Conservation (phyloP, 1,140 invertebrate species). For the Drosophila equinoxialis region DNA sequence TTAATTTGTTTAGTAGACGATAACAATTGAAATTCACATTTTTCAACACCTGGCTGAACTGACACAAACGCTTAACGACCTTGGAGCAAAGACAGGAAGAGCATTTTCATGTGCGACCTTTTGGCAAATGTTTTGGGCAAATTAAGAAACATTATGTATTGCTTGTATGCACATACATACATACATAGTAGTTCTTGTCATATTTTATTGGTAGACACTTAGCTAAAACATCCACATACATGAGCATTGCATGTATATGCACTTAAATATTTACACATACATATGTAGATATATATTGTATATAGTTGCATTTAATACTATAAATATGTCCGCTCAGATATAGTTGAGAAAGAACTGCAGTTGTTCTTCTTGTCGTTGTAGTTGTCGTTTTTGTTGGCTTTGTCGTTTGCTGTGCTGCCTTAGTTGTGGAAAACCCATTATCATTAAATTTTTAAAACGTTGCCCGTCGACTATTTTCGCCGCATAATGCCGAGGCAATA, state of each 20-base stretch:
- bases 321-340: constrained; percentile 7
- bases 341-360: constrained; percentile 37
- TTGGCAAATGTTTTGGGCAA: background rate
- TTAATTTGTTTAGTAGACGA: no score
- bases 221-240: constrained; percentile 39
- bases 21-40: no score
- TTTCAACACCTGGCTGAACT: constrained; percentile 2
- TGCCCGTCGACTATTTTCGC: constrained; percentile 51
- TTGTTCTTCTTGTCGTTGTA: background rate
- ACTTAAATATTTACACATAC: constrained; percentile 19
- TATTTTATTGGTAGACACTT: constrained; percentile 63
- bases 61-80: background rate
- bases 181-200: constrained; percentile 34
- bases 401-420: background rate
- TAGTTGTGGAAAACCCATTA: constrained; percentile 46
- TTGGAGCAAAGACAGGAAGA: background rate
- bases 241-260: constrained; percentile 16
- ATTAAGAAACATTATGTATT: background rate
- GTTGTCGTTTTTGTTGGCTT: no score
- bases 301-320: constrained; percentile 23
- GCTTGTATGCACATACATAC: no score
- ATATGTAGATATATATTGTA: constrained; percentile 30
- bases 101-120: constrained; percentile 6
- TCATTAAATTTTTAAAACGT: constrained; percentile 76
- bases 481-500: constrained; percentile 68